Base-by-base conservation (phyloP, 2,888 invertebrate genomes). In the Apamea crenata region DNA sequence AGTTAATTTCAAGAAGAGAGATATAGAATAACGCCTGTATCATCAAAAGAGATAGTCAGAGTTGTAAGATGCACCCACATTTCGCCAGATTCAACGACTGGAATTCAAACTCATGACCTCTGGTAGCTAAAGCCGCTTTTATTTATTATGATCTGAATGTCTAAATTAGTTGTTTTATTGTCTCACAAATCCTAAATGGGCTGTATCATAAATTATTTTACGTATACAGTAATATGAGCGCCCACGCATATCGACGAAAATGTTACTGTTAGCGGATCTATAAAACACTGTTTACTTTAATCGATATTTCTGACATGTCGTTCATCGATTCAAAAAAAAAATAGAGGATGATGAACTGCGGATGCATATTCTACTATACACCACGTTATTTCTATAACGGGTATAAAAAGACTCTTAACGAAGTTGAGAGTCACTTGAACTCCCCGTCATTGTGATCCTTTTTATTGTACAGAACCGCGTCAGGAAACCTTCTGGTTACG, bases 241-340 rank as follows among this genome's bases (percentile, higher is more conserved):
- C 88, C 88, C 44, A 88, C 89, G 83, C 81, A 7, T 29, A 6
- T 25, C 21, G 44, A 70, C 63, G n/a, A 29, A 81, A 65, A 74
- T 59, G 14, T 76, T 78, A 68, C 53, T 69, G 63, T 81, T 73
- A 74, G 86, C 88, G 90, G 90, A 89, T 82, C 86, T 75, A 89
- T 89, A 90, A 91, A 91, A 89, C 69, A 80, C 65, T 89, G 91
- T 91, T 91, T 92, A 91, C 86, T 82, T 79, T 88, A 82, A 86
- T 85, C 83, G 86, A 86, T 86, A 84, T 87, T 90, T 89, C 86
- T 80, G 90, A 84, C 74, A 44, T 65, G 75, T 80, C 78, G 86
- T 91, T 87, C 86, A 88, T 90, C 84, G 7, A 36, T 47, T 77
- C 87, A 82, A 80, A 36, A 25, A 25, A 65, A 81, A 77, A 78